Percentiles rank a stretch among this genome's conserved stretches.
Conservation (phyloP, 2,888 invertebrate genomes). For the Acanthococcus lagerstroemiae region DNA sequence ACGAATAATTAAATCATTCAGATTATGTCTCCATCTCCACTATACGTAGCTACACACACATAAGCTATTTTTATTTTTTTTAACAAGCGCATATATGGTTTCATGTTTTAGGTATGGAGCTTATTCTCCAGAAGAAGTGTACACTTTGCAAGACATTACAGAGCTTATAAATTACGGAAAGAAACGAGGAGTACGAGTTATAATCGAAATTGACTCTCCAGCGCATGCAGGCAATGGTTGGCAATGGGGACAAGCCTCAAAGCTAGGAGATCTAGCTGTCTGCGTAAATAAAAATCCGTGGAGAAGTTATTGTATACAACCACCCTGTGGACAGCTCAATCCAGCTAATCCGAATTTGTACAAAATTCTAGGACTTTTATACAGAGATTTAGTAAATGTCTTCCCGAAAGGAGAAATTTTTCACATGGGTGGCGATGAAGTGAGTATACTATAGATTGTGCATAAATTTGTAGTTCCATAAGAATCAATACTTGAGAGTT, state of each 20-base stretch:
- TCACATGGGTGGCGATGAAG: constrained; percentile 70
- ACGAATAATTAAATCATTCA: too few species aligned
- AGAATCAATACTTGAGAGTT: too few species aligned
- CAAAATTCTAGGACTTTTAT: constrained; percentile 56
- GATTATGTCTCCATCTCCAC: too few species aligned
- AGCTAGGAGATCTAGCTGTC: constrained; percentile 54
- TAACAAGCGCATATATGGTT: too few species aligned
- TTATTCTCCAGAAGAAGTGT: constrained; percentile 57
- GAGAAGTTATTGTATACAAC: constrained; percentile 63
- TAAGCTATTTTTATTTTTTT: neutral
- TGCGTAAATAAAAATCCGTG: constrained; percentile 59
- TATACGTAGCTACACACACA: too few species aligned
- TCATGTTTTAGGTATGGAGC: constrained; percentile 54
- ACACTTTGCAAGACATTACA: constrained; percentile 54
- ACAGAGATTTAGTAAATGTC: constrained; percentile 53
- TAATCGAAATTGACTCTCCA: constrained; percentile 83
- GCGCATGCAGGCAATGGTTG: constrained; percentile 70
- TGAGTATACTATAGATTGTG: too few species aligned
- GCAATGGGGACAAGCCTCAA: constrained; percentile 61
- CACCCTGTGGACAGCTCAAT: constrained; percentile 78
- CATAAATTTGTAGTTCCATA: too few species aligned
- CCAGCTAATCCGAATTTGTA: constrained; percentile 63
- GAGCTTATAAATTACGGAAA: constrained; percentile 66
- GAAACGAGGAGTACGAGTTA: constrained; percentile 67
- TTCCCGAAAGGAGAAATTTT: constrained; percentile 51